phyloP scores from a whole-genome alignment of 2,797 vertebrate species.

The Balearica regulorum region DNA sequence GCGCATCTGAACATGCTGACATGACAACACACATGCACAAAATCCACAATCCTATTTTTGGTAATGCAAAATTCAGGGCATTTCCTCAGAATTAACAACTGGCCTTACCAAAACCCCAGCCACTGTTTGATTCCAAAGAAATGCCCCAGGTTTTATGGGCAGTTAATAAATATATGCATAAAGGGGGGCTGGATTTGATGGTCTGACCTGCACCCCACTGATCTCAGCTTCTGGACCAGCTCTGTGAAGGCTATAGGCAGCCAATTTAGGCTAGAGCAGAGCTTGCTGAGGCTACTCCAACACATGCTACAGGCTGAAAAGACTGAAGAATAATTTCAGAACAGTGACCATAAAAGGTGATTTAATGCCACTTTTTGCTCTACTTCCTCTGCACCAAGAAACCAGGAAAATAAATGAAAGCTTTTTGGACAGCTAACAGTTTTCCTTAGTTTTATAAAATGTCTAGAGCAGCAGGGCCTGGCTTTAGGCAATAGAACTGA shows the following conservation, averaged over 20 bases:
- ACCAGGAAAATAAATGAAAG: neutral
- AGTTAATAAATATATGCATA: slow-evolving; percentile 1
- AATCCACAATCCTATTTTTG: neutral
- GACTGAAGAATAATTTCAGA: neutral
- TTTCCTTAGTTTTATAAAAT: neutral
- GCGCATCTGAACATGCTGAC: neutral
- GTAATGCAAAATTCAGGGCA: neutral
- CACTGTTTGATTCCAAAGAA: slow-evolving; percentile 26
- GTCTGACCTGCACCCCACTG: neutral
- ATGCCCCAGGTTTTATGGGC: neutral
- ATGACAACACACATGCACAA: neutral
- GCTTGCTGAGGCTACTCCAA: neutral
- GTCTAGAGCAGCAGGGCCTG: neutral
- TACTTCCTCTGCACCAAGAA: neutral
- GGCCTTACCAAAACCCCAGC: neutral
- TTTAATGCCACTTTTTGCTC: neutral
- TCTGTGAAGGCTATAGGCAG: neutral
- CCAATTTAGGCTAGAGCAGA: neutral
- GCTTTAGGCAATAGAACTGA: neutral
- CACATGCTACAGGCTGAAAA: neutral
- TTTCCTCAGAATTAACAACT: neutral
- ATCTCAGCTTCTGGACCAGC: neutral
- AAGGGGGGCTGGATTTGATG: neutral
- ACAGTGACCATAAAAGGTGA: neutral
- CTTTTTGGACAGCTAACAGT: neutral